Percentiles rank a stretch among this genome's conserved stretches.
Evolutionary conservation across 2,113 vertebrate species (phyloP).

Genomic region (Phyllostomus discolor): DNA sequence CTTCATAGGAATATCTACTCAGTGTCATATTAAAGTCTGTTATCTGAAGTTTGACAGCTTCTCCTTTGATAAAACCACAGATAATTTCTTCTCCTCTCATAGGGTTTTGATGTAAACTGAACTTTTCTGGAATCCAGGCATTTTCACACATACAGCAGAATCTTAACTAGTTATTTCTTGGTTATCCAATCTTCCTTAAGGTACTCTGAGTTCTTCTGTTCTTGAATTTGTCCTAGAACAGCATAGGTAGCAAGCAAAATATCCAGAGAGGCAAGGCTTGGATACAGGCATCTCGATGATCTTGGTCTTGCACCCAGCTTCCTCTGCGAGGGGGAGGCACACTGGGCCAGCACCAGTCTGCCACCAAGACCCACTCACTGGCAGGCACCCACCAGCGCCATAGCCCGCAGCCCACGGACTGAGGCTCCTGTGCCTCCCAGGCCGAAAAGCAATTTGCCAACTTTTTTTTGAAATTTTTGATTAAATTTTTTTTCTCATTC

Average conservation of each 20-base stretch:
- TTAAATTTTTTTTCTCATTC: background rate
- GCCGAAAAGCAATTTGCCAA: background rate
- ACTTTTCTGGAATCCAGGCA: background rate
- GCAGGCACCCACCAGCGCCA: too few species aligned
- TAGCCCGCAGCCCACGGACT: too few species aligned
- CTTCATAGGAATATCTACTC: background rate
- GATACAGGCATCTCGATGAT: constrained; percentile 86
- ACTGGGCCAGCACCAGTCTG: constrained; percentile 88
- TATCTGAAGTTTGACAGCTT: background rate
- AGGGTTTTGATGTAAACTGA: background rate
- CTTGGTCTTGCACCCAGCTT: constrained; percentile 90
- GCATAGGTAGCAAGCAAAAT: background rate
- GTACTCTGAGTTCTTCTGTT: background rate
- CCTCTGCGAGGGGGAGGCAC: constrained; percentile 92
- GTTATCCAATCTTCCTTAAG: background rate
- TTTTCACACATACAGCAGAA: background rate
- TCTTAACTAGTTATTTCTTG: background rate
- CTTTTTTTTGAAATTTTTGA: background rate
- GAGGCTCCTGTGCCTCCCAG: too few species aligned
- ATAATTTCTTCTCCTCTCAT: background rate
- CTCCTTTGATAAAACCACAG: background rate
- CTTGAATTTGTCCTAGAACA: background rate
- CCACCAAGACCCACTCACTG: too few species aligned
- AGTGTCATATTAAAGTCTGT: background rate
- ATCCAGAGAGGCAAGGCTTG: background rate